A percentile compares a stretch with the other conserved stretches of the same genome.
Conservation (phyloP, 92 coral and sea anemone species). For the Umimayanthus kanabou region DNA sequence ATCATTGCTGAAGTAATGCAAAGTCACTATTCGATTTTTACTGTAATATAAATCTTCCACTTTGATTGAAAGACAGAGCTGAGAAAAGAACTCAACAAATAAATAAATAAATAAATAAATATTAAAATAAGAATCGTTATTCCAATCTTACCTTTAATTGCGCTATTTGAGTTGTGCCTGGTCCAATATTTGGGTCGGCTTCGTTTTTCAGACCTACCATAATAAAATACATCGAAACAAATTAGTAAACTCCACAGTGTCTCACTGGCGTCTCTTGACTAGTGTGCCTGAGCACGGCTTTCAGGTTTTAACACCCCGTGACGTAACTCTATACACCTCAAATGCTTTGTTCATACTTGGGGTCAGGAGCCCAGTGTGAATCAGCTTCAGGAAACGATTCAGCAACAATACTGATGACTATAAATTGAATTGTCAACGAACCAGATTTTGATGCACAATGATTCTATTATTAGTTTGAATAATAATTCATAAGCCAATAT, state of each 20-base stretch:
- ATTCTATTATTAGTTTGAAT: background rate
- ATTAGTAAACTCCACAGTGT: background rate
- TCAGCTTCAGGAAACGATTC: background rate
- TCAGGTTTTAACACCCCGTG: background rate
- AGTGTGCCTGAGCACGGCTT: background rate
- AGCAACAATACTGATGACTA: background rate
- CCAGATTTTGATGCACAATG: background rate
- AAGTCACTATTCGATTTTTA: background rate
- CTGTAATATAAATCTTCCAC: background rate
- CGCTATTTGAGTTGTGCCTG: conserved; percentile 25
- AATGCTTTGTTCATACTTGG: conserved; percentile 6
- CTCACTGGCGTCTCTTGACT: background rate
- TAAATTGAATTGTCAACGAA: conserved; percentile 1
- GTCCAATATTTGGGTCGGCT: conserved; percentile 3
- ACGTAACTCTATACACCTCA: conserved; percentile 16
- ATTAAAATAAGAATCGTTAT: background rate
- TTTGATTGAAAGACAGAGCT: background rate
- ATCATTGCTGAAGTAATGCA: background rate
- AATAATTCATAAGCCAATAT: conserved; percentile 18
- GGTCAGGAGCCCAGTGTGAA: background rate
- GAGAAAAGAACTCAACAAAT: background rate
- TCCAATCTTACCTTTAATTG: conserved; percentile 19
- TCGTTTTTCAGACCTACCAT: conserved; percentile 33
- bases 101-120: no score
- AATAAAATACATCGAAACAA: background rate